Evolutionary conservation across 2,113 vertebrate species (phyloP).

Genomic region (Elaphurus davidianus): DNA sequence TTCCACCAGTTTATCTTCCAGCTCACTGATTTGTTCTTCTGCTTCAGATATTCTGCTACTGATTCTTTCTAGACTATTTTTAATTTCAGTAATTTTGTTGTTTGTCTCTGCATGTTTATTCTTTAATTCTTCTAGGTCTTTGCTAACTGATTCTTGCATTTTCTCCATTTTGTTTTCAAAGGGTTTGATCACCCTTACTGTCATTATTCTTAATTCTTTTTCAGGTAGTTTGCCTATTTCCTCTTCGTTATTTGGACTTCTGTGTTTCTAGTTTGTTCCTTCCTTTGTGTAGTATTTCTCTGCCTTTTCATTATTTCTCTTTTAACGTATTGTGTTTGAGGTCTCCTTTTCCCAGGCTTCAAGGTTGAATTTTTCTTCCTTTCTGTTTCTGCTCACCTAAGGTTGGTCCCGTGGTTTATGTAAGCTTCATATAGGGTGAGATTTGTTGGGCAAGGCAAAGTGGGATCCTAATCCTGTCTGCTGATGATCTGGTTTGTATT

Average conservation of each 20-base stretch:
- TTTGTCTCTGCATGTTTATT: not conserved
- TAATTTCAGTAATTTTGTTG: not conserved
- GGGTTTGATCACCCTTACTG: not conserved
- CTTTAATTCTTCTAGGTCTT: not conserved
- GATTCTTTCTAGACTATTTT: not conserved
- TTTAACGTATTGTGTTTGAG: not conserved
- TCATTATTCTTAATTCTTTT: not conserved
- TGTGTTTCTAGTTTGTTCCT: not conserved
- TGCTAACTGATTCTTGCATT: not conserved
- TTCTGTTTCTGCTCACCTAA: not conserved
- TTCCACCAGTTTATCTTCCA: not conserved
- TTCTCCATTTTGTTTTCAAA: not conserved
- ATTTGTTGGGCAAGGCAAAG: not conserved
- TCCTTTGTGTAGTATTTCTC: not conserved
- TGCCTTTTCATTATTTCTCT: not conserved
- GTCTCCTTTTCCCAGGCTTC: not conserved
- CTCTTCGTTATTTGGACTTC: not conserved
- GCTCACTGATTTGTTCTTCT: not conserved
- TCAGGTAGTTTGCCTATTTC: not conserved
- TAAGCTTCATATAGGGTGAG: not conserved
- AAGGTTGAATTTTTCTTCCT: not conserved
- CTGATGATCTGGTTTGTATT: not conserved
- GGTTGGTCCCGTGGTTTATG: not conserved
- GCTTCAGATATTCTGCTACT: not conserved
- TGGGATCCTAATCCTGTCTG: not conserved